A percentile compares a stretch with the other conserved stretches of the same genome.
Conservation (phyloP, 2,797 vertebrate genomes). For the Danio albolineatus region DNA sequence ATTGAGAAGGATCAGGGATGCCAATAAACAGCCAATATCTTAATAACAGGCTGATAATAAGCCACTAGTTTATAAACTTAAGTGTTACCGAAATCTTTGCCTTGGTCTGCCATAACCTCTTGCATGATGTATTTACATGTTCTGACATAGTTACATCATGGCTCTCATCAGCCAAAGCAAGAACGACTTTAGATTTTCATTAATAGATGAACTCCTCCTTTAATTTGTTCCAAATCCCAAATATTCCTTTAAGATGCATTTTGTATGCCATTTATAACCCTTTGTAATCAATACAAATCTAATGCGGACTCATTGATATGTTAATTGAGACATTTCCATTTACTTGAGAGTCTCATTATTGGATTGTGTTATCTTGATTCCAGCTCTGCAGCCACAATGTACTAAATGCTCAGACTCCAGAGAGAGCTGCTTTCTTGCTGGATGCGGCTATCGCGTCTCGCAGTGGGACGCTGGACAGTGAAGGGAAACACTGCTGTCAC, state of each 20-base stretch:
- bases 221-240: background rate
- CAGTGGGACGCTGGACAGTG: slow-evolving; percentile 77
- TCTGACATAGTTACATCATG: too few species aligned
- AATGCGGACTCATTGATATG: slow-evolving; percentile 44
- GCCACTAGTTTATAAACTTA: too few species aligned
- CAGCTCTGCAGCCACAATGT: slow-evolving; percentile 95
- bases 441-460: slow-evolving; percentile 90
- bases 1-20: too few species aligned
- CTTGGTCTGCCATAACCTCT: too few species aligned
- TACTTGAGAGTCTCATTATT: slow-evolving; percentile 38
- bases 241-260: slow-evolving; percentile 3
- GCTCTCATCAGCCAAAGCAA: too few species aligned
- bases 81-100: too few species aligned
- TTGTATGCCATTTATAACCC: slow-evolving; percentile 1
- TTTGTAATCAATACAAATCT: slow-evolving; percentile 41
- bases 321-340: slow-evolving; percentile 49
- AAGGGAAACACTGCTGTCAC: slow-evolving; percentile 86
- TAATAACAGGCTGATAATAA: too few species aligned
- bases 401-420: slow-evolving; percentile 89
- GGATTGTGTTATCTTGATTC: slow-evolving; percentile 43
- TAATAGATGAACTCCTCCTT: background rate
- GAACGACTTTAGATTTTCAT: background rate
- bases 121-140: too few species aligned
- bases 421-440: slow-evolving; percentile 93
- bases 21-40: too few species aligned